phyloP scores from a whole-genome alignment of 2,888 invertebrate species.

The Drosophila monieri region DNA sequence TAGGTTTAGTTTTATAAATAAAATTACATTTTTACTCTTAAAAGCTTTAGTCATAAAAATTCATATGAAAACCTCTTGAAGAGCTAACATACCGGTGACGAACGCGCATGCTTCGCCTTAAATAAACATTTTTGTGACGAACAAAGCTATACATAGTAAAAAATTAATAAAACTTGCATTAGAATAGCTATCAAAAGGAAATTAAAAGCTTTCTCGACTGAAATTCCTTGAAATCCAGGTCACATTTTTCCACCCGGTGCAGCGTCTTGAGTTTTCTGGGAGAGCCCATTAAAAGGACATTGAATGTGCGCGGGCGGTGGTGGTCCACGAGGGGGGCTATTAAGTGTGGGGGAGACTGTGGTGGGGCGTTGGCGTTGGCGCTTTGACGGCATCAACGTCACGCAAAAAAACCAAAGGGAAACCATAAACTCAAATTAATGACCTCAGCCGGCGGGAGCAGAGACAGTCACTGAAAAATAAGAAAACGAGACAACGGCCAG shows the following conservation, averaged over 20 bases:
- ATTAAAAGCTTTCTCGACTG: not conserved
- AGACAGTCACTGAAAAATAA: slow-evolving; percentile 10
- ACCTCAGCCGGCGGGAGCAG: slow-evolving; percentile 57
- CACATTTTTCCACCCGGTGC: slow-evolving; percentile 33
- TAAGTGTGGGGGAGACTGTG: slow-evolving; percentile 4
- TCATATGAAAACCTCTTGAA: too few relatives aligned
- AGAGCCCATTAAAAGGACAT: slow-evolving; percentile 68
- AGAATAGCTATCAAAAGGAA: too few relatives aligned
- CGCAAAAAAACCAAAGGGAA: slow-evolving; percentile 74
- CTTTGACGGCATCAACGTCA: slow-evolving; percentile 62
- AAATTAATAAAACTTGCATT: too few relatives aligned
- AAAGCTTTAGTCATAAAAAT: too few relatives aligned
- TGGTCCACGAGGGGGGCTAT: not conserved
- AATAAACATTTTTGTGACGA: too few relatives aligned
- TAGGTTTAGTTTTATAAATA: too few relatives aligned
- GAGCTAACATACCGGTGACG: too few relatives aligned
- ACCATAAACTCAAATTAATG: slow-evolving; percentile 83
- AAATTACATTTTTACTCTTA: too few relatives aligned
- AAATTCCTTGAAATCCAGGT: slow-evolving; percentile 2
- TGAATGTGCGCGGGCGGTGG: slow-evolving; percentile 55
- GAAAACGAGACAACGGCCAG: slow-evolving; percentile 22
- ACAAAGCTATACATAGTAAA: too few relatives aligned
- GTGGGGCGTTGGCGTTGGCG: slow-evolving; percentile 57
- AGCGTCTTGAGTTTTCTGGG: slow-evolving; percentile 14
- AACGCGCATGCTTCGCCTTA: too few relatives aligned